A percentile compares a stretch with the other conserved stretches of the same genome.
Conservation (phyloP, 92 coral and sea anemone genomes). For the Porites lobata region DNA sequence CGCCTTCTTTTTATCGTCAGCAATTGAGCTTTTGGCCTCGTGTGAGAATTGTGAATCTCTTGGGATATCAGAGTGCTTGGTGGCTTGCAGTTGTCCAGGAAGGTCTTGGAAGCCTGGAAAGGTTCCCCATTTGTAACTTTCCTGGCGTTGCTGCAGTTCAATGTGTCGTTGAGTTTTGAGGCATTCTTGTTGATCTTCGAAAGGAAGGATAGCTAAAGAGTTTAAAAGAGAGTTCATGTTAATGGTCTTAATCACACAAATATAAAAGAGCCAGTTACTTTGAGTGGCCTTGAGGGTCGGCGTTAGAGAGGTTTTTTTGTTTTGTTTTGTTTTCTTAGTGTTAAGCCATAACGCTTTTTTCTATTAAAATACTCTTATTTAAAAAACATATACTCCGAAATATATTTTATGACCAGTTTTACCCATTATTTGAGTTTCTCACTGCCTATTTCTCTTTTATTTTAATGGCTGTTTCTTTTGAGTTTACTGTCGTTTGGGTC, state of each 20-base stretch:
- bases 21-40: slow-evolving; percentile 39
- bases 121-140: slow-evolving; percentile 61
- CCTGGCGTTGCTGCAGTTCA: slow-evolving; percentile 62
- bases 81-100: slow-evolving; percentile 62
- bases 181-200: slow-evolving; percentile 24
- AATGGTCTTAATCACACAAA: too few species aligned
- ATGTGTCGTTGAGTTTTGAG: slow-evolving; percentile 47
- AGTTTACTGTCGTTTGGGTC: too few species aligned
- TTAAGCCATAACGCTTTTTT: too few species aligned
- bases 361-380: too few species aligned
- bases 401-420: too few species aligned
- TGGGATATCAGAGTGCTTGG: slow-evolving; percentile 58
- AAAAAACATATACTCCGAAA: too few species aligned
- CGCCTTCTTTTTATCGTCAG: slow-evolving; percentile 29
- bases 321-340: too few species aligned
- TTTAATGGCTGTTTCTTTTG: too few species aligned
- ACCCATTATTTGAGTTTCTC: too few species aligned
- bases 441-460: too few species aligned
- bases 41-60: slow-evolving; percentile 71
- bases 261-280: neutral
- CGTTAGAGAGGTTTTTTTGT: too few species aligned
- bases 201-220: slow-evolving; percentile 27
- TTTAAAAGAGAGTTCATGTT: neutral
- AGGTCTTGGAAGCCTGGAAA: slow-evolving; percentile 36
- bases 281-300: neutral